Percentiles rank a stretch among this genome's conserved stretches.
phyloP scores from a whole-genome alignment of 2,888 invertebrate genomes.

The Sclerodermus sp. region DNA sequence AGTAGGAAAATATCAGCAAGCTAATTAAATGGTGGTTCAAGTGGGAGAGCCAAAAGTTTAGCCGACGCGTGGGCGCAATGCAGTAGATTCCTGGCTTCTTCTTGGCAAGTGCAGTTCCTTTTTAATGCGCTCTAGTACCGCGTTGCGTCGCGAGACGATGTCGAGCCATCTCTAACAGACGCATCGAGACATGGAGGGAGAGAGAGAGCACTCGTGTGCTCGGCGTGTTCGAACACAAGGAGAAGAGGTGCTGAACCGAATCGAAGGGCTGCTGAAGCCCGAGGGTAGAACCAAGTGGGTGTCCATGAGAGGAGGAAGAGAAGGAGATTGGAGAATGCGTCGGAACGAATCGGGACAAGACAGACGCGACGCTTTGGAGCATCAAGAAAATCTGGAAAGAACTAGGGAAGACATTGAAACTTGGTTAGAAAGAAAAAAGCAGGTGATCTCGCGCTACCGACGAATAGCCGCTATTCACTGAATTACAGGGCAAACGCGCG shows the following conservation, averaged over 20 bases:
- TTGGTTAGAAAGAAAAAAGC: background rate
- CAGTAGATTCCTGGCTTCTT: constrained; percentile 33
- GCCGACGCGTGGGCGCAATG: constrained; percentile 30
- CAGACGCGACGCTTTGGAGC: no score
- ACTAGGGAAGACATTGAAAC: constrained; percentile 1
- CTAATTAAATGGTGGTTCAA: constrained; percentile 41
- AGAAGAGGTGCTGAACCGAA: no score
- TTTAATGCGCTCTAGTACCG: constrained; percentile 7
- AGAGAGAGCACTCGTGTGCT: background rate
- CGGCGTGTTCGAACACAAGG: background rate
- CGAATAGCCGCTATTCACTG: no score
- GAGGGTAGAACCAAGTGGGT: constrained; percentile 2
- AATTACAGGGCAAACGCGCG: no score
- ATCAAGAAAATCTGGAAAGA: no score
- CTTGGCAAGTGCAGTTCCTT: constrained; percentile 28
- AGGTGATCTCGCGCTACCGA: background rate
- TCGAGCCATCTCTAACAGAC: constrained; percentile 10
- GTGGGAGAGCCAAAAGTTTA: constrained; percentile 28
- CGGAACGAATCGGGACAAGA: no score
- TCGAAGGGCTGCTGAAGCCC: background rate
- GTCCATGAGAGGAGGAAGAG: constrained; percentile 2
- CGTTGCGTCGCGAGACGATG: constrained; percentile 13
- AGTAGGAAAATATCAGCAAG: constrained; percentile 21
- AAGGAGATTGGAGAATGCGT: no score
- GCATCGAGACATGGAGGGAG: constrained; percentile 6